Conservation (phyloP, 2,888 invertebrate genomes). For the Mongoloraphidia duomilia region DNA sequence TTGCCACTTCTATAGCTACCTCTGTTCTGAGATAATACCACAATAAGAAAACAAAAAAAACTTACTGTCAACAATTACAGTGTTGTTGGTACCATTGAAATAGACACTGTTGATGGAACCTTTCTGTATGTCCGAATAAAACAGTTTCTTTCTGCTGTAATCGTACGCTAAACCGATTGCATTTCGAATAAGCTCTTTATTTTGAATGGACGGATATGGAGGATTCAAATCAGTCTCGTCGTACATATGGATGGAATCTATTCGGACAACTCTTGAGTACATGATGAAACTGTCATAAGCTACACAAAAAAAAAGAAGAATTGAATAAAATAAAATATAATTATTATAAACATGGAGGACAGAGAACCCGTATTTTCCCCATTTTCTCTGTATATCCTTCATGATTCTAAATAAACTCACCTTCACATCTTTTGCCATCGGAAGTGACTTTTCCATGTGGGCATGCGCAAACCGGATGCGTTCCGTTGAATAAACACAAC, state of each 20-base stretch:
- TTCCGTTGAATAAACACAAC: constrained; percentile 62
- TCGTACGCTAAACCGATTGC: constrained; percentile 76
- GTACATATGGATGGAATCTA: constrained; percentile 67
- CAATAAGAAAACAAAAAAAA: constrained; percentile 9
- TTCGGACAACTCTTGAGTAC: constrained; percentile 65
- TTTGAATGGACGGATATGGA: constrained; percentile 59
- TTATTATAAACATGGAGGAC: no score
- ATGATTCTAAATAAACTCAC: constrained; percentile 18
- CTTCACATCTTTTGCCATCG: constrained; percentile 53
- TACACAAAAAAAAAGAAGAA: constrained; percentile 25
- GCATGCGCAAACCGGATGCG: constrained; percentile 57
- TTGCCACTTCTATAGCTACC: not conserved
- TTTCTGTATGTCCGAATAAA: constrained; percentile 80
- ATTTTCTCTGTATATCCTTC: no score
- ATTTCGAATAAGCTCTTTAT: constrained; percentile 62
- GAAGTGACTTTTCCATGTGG: constrained; percentile 60
- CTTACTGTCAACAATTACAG: constrained; percentile 52
- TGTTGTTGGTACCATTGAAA: constrained; percentile 65
- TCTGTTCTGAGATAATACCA: no score
- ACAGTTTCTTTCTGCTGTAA: constrained; percentile 50
- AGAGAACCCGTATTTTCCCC: no score
- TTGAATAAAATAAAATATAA: not conserved
- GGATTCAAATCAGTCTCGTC: constrained; percentile 60
- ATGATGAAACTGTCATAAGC: constrained; percentile 70
- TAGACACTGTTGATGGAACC: constrained; percentile 69